These are phyloP conservation scores for Pachymerium ferrugineum DNA, from an alignment of 2,888 invertebrate species.

Conservation along the genomic window DNA sequence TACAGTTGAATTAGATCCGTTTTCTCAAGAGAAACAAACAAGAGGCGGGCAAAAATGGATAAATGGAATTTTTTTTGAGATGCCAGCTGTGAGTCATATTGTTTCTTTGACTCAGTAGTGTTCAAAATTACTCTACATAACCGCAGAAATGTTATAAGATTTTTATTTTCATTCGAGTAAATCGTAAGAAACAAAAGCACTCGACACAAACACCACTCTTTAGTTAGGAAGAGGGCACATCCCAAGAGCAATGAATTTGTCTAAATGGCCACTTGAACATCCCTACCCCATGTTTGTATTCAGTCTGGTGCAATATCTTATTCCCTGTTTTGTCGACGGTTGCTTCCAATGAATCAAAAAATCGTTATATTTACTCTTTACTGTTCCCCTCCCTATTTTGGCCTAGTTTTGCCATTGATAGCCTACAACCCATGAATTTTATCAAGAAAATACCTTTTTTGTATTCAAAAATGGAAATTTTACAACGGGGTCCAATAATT, in stretches of 20 bases:
- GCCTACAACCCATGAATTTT: background rate
- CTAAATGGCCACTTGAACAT: constrained; percentile 25
- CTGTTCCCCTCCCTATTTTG: background rate
- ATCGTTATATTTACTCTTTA: background rate
- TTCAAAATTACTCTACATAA: background rate
- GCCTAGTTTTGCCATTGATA: background rate
- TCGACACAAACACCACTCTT: constrained; percentile 22
- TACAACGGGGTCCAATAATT: background rate
- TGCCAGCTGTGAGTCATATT: constrained; percentile 7
- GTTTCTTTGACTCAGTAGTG: background rate
- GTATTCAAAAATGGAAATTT: background rate
- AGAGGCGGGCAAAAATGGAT: background rate
- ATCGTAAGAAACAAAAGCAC: constrained; percentile 16
- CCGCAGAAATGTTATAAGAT: background rate
- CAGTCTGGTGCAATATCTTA: constrained; percentile 11
- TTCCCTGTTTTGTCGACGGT: background rate
- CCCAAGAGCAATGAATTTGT: constrained; percentile 17
- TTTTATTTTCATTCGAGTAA: too few relatives aligned
- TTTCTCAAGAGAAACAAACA: background rate
- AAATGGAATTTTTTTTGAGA: background rate
- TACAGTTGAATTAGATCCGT: background rate
- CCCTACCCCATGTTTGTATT: constrained; percentile 24
- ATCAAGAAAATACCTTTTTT: background rate
- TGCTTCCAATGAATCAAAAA: background rate
- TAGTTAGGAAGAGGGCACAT: background rate